Evolutionary conservation across 2,113 vertebrate species (phyloP), one percentile per base, ranked within the genome.

Genomic region (Pelecanoides urinatrix): DNA sequence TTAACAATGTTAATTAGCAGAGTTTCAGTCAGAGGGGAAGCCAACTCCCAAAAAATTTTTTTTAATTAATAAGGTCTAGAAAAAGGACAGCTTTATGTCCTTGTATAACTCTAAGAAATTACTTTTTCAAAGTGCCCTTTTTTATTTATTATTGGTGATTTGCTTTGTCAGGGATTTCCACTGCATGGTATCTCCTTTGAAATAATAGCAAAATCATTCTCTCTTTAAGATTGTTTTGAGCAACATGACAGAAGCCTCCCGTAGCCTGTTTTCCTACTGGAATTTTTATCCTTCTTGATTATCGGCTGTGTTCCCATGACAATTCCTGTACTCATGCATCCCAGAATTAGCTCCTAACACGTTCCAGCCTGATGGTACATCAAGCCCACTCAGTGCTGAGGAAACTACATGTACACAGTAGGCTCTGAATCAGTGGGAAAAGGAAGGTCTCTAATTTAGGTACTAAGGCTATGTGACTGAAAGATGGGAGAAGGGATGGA

Each of bases 301-400:
- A 97, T 88, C 90, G 26, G 52, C 78, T 92, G 83, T 80, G 95
- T 96, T 96, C 94, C 92, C 92, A 95, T 97, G 96, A 95, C 96
- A 94, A 96, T 97, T 96, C 90, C 92, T 95, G 72, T 82, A 56
- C 92, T 96, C 92, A 71, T 56, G 22, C 82, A 94, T 96, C 92
- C 94, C 94, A 96, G 92, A 96, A 97, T 97, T 97, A 96, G 96
- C 95, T 97, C 75, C 92, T 95, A 90, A 94, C 96, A 95, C 50
- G 0, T 96, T 96, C 82, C 86, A 97, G 92, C 94, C 92, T 96
- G 96, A 94, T 96, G 78, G 94, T 94, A 90, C 92, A 93, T 95
- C 94, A 86, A 95, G 76, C 96, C 96, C 90, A 96, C 96, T 94
- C 96, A 94, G 79, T 77, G 68, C 85, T 96, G 50, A 93, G 82